phyloP scores from a whole-genome alignment of 2,113 vertebrate species.

The Brachyistius frenatus region DNA sequence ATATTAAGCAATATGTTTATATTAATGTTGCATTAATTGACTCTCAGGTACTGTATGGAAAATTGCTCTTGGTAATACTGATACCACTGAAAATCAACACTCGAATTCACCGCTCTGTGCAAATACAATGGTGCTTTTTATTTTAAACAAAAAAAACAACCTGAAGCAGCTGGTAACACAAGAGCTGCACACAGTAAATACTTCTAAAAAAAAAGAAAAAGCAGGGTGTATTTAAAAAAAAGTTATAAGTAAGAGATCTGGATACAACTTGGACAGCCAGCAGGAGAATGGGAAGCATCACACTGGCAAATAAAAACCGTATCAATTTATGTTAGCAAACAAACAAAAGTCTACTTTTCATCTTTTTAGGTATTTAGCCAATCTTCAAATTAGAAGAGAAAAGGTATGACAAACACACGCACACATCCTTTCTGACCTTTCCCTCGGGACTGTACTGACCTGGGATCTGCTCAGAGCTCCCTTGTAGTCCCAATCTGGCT shows the following conservation, averaged over 20 bases:
- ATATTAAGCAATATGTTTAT: no score
- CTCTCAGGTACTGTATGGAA: neutral
- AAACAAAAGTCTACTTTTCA: neutral
- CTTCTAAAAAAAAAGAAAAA: no score
- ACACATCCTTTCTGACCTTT: slow-evolving; percentile 8
- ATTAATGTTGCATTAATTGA: neutral
- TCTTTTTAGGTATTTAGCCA: slow-evolving; percentile 4
- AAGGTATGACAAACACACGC: slow-evolving; percentile 13
- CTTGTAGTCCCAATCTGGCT: slow-evolving; percentile 71
- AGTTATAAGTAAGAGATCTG: no score
- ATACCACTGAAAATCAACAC: neutral
- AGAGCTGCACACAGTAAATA: neutral
- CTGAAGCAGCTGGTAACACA: neutral
- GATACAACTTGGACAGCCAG: neutral
- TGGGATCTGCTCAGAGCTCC: slow-evolving; percentile 65
- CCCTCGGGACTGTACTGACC: slow-evolving; percentile 57
- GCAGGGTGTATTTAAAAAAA: no score
- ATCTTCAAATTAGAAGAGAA: slow-evolving; percentile 18
- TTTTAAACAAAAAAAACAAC: neutral
- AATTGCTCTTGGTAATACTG: neutral
- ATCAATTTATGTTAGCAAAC: neutral
- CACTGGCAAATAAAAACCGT: neutral
- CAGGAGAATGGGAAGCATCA: neutral
- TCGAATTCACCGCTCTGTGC: neutral
- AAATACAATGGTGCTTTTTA: neutral